Evolutionary conservation across 2,888 invertebrate species (phyloP).

Genomic region (Ichneumoninae sp.): DNA sequence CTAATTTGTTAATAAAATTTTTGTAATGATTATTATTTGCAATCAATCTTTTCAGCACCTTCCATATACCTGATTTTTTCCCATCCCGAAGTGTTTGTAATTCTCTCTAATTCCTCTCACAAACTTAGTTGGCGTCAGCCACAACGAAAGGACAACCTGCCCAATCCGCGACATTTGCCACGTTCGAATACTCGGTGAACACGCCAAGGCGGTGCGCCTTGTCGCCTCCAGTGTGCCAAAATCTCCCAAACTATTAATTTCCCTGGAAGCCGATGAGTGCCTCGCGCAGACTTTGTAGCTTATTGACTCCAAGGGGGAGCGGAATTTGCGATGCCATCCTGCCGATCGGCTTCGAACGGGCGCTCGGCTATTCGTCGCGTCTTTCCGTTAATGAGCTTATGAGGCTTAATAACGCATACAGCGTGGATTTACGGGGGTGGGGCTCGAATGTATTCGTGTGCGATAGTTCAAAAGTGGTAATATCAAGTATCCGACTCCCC

Average conservation of each 20-base stretch:
- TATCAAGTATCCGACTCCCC: constrained; percentile 56
- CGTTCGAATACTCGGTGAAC: no score
- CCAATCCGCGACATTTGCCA: no score
- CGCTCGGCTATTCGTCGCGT: constrained; percentile 30
- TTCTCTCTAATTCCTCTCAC: no score
- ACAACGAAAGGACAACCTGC: no score
- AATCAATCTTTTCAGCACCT: no score
- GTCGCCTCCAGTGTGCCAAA: not conserved
- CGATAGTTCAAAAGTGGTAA: constrained; percentile 55
- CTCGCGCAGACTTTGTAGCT: constrained; percentile 29
- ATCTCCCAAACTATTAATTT: not conserved
- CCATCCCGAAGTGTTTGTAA: no score
- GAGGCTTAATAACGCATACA: constrained; percentile 46
- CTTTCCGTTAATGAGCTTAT: constrained; percentile 55
- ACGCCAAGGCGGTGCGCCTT: no score
- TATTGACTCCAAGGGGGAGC: constrained; percentile 10
- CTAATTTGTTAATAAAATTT: no score
- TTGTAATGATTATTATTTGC: no score
- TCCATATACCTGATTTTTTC: no score
- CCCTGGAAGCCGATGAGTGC: constrained; percentile 12
- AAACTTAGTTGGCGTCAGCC: no score
- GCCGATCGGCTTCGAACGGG: not conserved
- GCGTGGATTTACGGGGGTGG: constrained; percentile 11
- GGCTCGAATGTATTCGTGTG: constrained; percentile 1
- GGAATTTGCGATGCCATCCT: constrained; percentile 32